Evolutionary conservation across 2,888 invertebrate species (phyloP).

Genomic region (Orgyia antiqua): DNA sequence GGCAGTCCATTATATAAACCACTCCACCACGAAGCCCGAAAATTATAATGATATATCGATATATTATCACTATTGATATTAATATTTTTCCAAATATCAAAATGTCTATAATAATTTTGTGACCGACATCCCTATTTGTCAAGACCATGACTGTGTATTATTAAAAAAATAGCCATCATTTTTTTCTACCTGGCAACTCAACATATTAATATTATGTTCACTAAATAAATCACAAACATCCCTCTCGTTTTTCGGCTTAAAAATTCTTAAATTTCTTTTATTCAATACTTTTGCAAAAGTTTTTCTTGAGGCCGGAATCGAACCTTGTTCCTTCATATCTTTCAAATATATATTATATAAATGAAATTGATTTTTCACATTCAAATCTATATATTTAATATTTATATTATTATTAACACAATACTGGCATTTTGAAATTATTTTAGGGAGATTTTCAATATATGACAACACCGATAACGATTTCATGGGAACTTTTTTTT

Average conservation of each 20-base stretch:
- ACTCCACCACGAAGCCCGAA: too few relatives aligned
- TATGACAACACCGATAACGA: slow-evolving; percentile 40
- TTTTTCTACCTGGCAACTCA: background rate
- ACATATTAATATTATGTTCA: slow-evolving; percentile 35
- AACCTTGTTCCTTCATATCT: slow-evolving; percentile 31
- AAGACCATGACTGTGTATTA: slow-evolving; percentile 13
- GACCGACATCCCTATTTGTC: too few relatives aligned
- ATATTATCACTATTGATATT: too few relatives aligned
- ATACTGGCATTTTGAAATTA: slow-evolving; percentile 36
- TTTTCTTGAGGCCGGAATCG: slow-evolving; percentile 46
- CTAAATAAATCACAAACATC: slow-evolving; percentile 40
- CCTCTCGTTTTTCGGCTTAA: slow-evolving; percentile 46
- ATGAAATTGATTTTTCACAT: slow-evolving; percentile 46
- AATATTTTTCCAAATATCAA: too few relatives aligned
- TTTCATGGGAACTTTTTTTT: slow-evolving; percentile 37
- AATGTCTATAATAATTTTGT: too few relatives aligned
- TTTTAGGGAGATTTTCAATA: slow-evolving; percentile 45
- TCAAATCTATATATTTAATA: slow-evolving; percentile 36
- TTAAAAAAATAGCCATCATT: slow-evolving; percentile 9
- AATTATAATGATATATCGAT: too few relatives aligned
- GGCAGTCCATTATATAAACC: too few relatives aligned
- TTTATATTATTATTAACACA: slow-evolving; percentile 27
- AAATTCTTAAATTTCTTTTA: slow-evolving; percentile 43
- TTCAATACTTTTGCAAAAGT: slow-evolving; percentile 46
- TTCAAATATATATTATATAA: slow-evolving; percentile 42